Evolutionary conservation across 2,888 invertebrate species (phyloP), one percentile per base, ranked within the genome.

Genomic region (Drosophila mayaguana): DNA sequence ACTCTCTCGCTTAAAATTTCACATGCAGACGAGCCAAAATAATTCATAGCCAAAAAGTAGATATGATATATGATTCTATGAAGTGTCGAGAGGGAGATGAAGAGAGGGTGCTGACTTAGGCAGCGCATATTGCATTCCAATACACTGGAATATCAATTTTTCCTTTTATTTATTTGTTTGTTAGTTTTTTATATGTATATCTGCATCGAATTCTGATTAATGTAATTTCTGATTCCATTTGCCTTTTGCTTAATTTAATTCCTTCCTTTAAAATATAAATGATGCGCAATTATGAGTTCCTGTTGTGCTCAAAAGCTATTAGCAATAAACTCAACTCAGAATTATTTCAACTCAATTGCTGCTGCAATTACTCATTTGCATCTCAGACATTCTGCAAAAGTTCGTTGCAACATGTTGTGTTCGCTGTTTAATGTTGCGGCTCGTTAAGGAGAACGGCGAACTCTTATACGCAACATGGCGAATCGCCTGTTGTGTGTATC

Each of bases 1-100:
- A 76, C 79, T 88, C 78, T 73, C 72, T 81, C 81, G 73, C 71
- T 87, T 72, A 77, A 78, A 85, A 89, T 81, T 81, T 86, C 87
- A 81, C 72, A 83, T 83, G 78, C 87, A 83, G 78, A 64, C 64
- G 67, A 68, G 48, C 62, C 66, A 76, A 80, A 88, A 88, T 84
- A 84, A 88, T 84, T 84, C 83, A 84, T 83, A 55, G 78, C 57
- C 80, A 73, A 45, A 82, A 82, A 65, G 45, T 69, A 72, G 59
- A 63, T 34, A 43, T 69, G 79, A 75, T 81, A 53, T 63, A 65
- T 65, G 65, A 65, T 36, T 20, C 65, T 8, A 43, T 38, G 32
- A 56, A 40, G 16, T 1, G 16, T 20, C 11, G 14, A 22, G 36
- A 36, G 9, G 6, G 28, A 14, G 28, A 22, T 16, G 3, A n/a